phyloP scores from a whole-genome alignment of 2,888 invertebrate genomes.

The Julus scanicus region DNA sequence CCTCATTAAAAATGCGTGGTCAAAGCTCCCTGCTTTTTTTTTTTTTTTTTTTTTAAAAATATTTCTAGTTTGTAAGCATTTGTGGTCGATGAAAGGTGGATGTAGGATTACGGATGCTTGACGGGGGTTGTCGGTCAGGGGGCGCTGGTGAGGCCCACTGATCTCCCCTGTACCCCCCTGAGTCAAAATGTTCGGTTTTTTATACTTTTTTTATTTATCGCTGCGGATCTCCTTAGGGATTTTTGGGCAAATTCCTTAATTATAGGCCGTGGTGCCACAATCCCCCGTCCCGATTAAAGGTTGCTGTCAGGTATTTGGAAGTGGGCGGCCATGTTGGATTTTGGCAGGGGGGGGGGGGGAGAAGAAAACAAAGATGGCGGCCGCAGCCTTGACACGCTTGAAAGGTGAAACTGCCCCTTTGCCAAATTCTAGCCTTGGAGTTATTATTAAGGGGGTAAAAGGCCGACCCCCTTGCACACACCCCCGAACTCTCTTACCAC shows the following conservation, averaged over 20 bases:
- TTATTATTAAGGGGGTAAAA: neutral
- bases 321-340: slow-evolving; percentile 26
- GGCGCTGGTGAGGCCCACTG: neutral
- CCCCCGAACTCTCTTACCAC: neutral
- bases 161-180: neutral
- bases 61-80: slow-evolving; percentile 14
- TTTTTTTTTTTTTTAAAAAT: too few species aligned
- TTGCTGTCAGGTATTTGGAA: slow-evolving; percentile 36
- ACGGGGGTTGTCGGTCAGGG: slow-evolving; percentile 26
- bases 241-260: slow-evolving; percentile 48
- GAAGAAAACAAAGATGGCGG: slow-evolving; percentile 2
- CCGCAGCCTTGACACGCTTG: slow-evolving; percentile 23
- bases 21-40: slow-evolving; percentile 5
- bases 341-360: neutral
- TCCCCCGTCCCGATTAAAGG: slow-evolving; percentile 41
- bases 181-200: neutral
- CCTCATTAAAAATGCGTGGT: slow-evolving; percentile 27
- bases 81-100: slow-evolving; percentile 33
- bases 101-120: neutral
- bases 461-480: neutral
- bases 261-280: slow-evolving; percentile 43
- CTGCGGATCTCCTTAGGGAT: slow-evolving; percentile 31
- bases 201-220: slow-evolving; percentile 5
- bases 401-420: slow-evolving; percentile 33
- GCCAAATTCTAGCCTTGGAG: slow-evolving; percentile 1